phyloP scores from a whole-genome alignment of 92 coral and sea anemone genomes.

The Bergia sp. region DNA sequence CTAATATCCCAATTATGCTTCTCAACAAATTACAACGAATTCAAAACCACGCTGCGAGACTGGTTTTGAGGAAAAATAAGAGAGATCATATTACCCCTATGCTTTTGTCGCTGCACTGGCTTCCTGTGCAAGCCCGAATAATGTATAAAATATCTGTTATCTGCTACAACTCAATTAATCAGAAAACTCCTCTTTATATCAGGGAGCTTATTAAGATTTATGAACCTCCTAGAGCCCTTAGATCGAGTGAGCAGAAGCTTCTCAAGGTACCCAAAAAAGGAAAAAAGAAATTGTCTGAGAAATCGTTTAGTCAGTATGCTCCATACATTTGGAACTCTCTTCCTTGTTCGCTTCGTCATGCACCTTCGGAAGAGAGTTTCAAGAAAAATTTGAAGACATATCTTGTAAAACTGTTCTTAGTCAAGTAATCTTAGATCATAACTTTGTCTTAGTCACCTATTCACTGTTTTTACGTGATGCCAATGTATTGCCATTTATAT shows the following conservation, averaged over 20 bases:
- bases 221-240: conserved; percentile 21
- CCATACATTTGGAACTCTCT: conserved; percentile 10
- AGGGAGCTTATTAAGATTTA: conserved; percentile 13
- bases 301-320: background rate
- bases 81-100: conserved; percentile 4
- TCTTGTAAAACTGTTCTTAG: conserved; percentile 20
- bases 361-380: conserved; percentile 14
- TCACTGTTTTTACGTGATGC: conserved; percentile 1
- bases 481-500: background rate
- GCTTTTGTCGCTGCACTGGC: conserved; percentile 23
- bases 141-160: conserved; percentile 13
- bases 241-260: conserved; percentile 11
- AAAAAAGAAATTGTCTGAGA: conserved; percentile 17
- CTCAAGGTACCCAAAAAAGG: conserved; percentile 15
- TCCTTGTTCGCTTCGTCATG: conserved; percentile 19
- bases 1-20: background rate
- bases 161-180: background rate
- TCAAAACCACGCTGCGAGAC: conserved; percentile 19
- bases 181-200: conserved; percentile 1
- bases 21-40: conserved; percentile 18
- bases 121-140: conserved; percentile 16
- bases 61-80: conserved; percentile 18
- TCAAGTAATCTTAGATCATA: conserved; percentile 2
- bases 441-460: background rate
- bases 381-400: conserved; percentile 11